phyloP scores from a whole-genome alignment of 2,797 vertebrate genomes.

The Knipowitschia caucasica region DNA sequence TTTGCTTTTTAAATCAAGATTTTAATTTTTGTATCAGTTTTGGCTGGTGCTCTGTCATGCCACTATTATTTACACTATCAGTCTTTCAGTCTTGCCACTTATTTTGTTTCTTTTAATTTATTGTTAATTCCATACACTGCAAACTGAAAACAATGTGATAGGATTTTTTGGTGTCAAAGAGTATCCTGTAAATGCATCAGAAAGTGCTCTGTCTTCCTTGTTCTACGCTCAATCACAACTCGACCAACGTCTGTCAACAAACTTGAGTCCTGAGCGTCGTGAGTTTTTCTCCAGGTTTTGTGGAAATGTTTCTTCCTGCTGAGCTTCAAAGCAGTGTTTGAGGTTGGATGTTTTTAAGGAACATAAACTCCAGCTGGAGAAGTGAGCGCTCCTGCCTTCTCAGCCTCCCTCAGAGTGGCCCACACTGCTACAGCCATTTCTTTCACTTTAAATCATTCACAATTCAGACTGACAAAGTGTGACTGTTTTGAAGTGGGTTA shows the following conservation, averaged over 20 bases:
- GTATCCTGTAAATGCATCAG: background rate
- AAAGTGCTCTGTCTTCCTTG: background rate
- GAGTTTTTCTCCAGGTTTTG: conserved; percentile 17
- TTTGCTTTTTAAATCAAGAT: no score
- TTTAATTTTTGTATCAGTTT: no score
- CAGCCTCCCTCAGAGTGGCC: conserved; percentile 34
- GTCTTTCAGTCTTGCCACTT: no score
- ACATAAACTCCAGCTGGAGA: conserved; percentile 48
- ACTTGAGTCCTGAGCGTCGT: conserved; percentile 5
- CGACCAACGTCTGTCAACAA: conserved; percentile 16
- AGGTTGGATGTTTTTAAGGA: conserved; percentile 35
- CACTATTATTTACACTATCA: no score
- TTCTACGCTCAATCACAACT: conserved; percentile 15
- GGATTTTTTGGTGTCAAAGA: no score
- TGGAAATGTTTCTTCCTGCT: conserved; percentile 29
- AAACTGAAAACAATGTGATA: no score
- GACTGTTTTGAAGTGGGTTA: conserved; percentile 5
- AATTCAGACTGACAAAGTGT: conserved; percentile 4
- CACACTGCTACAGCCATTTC: conserved; percentile 14
- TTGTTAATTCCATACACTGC: no score
- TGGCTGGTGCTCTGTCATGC: no score
- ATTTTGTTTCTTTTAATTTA: no score
- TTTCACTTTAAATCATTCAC: conserved; percentile 33
- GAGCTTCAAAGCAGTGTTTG: conserved; percentile 42
- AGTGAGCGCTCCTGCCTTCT: conserved; percentile 16